Evolutionary conservation across 2,888 invertebrate genomes (phyloP), one percentile per base, ranked within the genome.

Genomic region (Synergus itoensis): DNA sequence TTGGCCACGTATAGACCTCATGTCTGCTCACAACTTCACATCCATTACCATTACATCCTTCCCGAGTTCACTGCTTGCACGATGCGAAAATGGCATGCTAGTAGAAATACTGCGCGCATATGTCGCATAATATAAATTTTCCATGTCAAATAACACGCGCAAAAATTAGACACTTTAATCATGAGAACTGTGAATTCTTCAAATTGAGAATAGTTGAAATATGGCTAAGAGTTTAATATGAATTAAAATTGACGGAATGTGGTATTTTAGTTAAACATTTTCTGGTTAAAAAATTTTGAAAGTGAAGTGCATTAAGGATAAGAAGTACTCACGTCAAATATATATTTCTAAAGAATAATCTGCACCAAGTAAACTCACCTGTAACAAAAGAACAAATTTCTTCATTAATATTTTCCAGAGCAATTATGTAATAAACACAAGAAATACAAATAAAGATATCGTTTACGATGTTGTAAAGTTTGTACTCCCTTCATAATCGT

Each of bases 21-120:
- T 76, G 62, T 36, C 57, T 43, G 60, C 57, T 41, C 76, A 41
- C 18, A 40, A 41, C 40, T 76, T 41, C 76, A 41, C 18, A 40
- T 57, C 57, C 11, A 57, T 57, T 16, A 40, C 57, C 62, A 76
- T 41, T 60, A 57, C 57, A 60, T 40, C 36, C 36, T 5, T 36
- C 36, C 60, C 76, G 76, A 76, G 57, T 16, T 53, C 16, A 41
- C 60, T n/a, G n/a, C n/a, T 76, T 57, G 76, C 76, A 60, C 14
- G 76, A 76, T 40, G 57, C 57, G 60, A 76, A 76, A 76, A 43
- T 43, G 43, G 11, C 43, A 43, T 11, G 11, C 43, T 43, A 43
- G 9, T 43, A 43, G 43, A 43, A 43, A 43, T 43, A 11, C 11
- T 11, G 43, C 43, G 43, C 43, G 11, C 43, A 43, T 43, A 11